A percentile compares a stretch with the other conserved stretches of the same genome.
These are phyloP conservation scores for Trachemys scripta DNA, from an alignment of 2,113 vertebrate genomes.

Conservation along the genomic window DNA sequence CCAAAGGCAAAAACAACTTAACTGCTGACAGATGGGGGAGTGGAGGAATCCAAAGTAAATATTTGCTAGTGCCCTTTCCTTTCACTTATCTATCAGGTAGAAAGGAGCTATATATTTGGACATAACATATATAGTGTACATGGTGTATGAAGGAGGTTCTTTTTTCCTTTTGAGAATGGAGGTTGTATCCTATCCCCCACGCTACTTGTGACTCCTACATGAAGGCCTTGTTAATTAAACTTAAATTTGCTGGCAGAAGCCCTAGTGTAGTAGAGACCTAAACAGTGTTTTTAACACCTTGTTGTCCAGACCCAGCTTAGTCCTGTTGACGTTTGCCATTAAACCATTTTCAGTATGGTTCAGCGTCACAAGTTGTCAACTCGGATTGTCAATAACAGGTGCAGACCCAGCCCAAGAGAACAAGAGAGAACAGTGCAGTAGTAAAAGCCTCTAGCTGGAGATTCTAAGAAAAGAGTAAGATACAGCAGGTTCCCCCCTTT, in stretches of 20 bases:
- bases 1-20: neutral
- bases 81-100: neutral
- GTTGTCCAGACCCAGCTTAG: neutral
- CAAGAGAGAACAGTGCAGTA: neutral
- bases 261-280: neutral
- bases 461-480: neutral
- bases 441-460: neutral
- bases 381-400: accelerated
- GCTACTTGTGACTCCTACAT: neutral
- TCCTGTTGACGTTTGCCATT: neutral
- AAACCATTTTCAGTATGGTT: neutral
- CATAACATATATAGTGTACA: neutral
- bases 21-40: neutral
- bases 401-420: neutral
- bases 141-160: neutral
- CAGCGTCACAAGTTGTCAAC: neutral
- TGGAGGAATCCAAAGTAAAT: neutral
- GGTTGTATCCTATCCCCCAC: neutral
- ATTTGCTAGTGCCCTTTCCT: neutral
- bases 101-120: neutral
- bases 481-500: neutral
- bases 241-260: neutral
- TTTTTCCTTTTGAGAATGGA: neutral
- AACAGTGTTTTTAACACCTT: neutral
- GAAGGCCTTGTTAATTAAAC: neutral